Base-by-base conservation (phyloP, 2,888 invertebrate genomes). In the Netelia fuscicornis region DNA sequence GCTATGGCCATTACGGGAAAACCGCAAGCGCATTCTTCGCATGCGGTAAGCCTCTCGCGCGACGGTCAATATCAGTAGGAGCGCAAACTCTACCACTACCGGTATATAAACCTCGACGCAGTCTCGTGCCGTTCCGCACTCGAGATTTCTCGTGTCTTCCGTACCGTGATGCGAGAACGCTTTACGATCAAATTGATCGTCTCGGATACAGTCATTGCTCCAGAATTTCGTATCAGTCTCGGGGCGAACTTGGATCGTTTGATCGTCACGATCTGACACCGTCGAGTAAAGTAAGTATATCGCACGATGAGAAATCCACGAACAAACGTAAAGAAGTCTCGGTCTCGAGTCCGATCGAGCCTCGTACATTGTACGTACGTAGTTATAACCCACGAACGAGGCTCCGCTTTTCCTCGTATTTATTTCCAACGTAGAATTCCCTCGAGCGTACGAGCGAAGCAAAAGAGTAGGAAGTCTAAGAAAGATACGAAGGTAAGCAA, bases 1-100 rank as follows among this genome's bases (percentile, higher is more conserved):
- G 86, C 86, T 84, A 87, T 86, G 83, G 82, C 85, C 86, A 90
- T 89, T 88, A 90, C 87, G 74, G 84, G 84, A 83, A 87, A 89
- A 90, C 88, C 88, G 84, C 89, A 86, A 87, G 65, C 74, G 81
- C 81, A 89, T 88, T 89, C 87, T 87, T 88, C 82, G 74, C 71
- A 60, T 58, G 79, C 68, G 70, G 84, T 80, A 64, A 77, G 56
- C 64, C 78, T 79, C 70, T 23, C 23, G 56, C 42, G 70, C 56
- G 56, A 83, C 58, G 74, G 68, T 75, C 70, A 65, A 70, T 68
- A 81, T 75, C 56, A 68, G 64, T n/a, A 42, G 17, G 17, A 48
- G 13, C 37, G 52, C 25, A 52, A 20, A 67, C 71, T 65, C 58
- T 23, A 23, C 52, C 67, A 17, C 65, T 13, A 67, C 42, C 44